Conservation (phyloP, 2,888 invertebrate genomes). For the Oscheius sp. region DNA sequence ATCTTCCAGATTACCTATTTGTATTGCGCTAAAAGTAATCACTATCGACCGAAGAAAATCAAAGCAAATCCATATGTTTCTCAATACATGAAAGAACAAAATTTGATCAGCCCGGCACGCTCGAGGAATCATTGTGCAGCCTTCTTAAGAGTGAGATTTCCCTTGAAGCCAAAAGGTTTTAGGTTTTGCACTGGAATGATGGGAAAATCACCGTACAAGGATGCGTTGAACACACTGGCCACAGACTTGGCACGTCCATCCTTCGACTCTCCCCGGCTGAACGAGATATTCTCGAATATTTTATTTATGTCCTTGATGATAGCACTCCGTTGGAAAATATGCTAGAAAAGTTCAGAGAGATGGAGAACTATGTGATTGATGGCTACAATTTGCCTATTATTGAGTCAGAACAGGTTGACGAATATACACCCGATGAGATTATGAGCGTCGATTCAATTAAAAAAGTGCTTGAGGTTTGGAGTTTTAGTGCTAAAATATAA, state of each 20-base stretch:
- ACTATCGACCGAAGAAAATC: slow-evolving; percentile 24
- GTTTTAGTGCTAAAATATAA: background rate
- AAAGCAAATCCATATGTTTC: slow-evolving; percentile 13
- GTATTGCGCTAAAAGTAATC: slow-evolving; percentile 38
- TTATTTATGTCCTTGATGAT: slow-evolving; percentile 33
- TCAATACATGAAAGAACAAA: slow-evolving; percentile 13
- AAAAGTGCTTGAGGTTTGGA: slow-evolving; percentile 9
- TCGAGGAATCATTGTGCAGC: slow-evolving; percentile 41
- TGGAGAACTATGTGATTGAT: slow-evolving; percentile 32
- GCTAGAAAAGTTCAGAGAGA: slow-evolving; percentile 31
- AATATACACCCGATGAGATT: slow-evolving; percentile 26
- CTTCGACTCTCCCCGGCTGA: slow-evolving; percentile 29
- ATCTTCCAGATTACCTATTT: slow-evolving; percentile 36
- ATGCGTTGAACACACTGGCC: slow-evolving; percentile 55
- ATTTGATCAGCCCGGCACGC: background rate
- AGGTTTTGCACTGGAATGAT: slow-evolving; percentile 41
- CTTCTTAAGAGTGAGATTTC: slow-evolving; percentile 33
- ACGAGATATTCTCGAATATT: slow-evolving; percentile 37
- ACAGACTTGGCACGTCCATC: slow-evolving; percentile 53
- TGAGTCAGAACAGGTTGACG: background rate
- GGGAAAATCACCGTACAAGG: slow-evolving; percentile 44
- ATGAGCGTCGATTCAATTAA: too few species aligned
- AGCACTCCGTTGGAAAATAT: slow-evolving; percentile 31
- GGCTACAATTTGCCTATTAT: slow-evolving; percentile 24
- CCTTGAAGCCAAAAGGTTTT: background rate